Conservation (phyloP, 2,797 vertebrate genomes). For the Urophycis tenuis region DNA sequence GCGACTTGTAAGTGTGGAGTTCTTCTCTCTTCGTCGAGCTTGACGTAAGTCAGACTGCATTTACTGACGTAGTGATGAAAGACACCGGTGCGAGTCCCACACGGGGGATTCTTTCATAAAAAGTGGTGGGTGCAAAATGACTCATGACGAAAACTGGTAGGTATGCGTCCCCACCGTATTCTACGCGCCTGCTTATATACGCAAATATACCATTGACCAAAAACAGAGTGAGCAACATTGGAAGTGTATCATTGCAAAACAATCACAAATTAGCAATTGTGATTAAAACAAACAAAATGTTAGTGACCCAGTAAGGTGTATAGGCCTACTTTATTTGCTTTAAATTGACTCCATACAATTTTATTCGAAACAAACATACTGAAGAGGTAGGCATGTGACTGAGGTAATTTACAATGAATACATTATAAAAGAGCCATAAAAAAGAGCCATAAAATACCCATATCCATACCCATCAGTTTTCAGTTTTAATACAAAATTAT, state of each 20-base stretch:
- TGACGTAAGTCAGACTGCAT: too few relatives aligned
- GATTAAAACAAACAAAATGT: not conserved
- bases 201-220: not conserved
- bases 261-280: not conserved
- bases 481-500: conserved; percentile 8
- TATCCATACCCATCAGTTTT: too few relatives aligned
- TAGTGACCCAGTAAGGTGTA: not conserved
- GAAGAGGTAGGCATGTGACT: not conserved
- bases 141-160: too few relatives aligned
- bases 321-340: not conserved
- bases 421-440: conserved; percentile 2
- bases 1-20: too few relatives aligned
- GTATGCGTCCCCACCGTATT: too few relatives aligned
- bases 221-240: too few relatives aligned
- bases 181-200: too few relatives aligned
- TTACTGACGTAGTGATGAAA: too few relatives aligned
- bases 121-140: too few relatives aligned
- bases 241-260: not conserved
- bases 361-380: not conserved
- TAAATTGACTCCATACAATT: not conserved
- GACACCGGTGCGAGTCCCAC: too few relatives aligned
- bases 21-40: too few relatives aligned
- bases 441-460: conserved; percentile 32
- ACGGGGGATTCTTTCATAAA: too few relatives aligned
- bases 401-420: not conserved